Conservation (phyloP, 2,888 invertebrate species). For the Caenorhabditis becei region DNA sequence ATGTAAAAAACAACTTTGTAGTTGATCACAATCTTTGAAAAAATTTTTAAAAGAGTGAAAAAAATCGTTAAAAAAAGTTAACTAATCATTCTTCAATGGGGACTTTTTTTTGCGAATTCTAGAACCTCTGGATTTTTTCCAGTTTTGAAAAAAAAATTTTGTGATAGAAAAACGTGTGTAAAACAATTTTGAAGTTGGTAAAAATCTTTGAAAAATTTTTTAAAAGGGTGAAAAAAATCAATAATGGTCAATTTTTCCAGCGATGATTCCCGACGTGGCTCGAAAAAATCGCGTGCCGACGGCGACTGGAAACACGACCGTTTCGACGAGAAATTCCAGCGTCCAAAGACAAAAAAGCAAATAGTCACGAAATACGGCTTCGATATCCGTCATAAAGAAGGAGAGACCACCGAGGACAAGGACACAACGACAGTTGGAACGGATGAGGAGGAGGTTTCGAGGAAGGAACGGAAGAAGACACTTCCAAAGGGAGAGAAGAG, state of each 20-base stretch:
- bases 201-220: too few relatives aligned
- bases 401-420: constrained; percentile 26
- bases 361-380: constrained; percentile 62
- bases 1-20: too few relatives aligned
- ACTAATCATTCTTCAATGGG: too few relatives aligned
- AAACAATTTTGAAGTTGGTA: too few relatives aligned
- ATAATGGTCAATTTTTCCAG: not conserved
- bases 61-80: too few relatives aligned
- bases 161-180: too few relatives aligned
- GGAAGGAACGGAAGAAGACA: constrained; percentile 29
- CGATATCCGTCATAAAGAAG: constrained; percentile 59
- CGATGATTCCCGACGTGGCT: constrained; percentile 26
- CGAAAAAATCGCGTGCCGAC: constrained; percentile 55
- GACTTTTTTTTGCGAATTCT: too few relatives aligned
- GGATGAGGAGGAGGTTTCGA: constrained; percentile 1
- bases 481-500: constrained; percentile 18
- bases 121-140: too few relatives aligned
- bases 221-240: not conserved
- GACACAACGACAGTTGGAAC: constrained; percentile 45
- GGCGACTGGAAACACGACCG: constrained; percentile 62
- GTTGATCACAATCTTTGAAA: too few relatives aligned
- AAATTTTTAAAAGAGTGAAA: too few relatives aligned
- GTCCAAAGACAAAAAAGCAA: constrained; percentile 63
- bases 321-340: constrained; percentile 63
- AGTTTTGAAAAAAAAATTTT: too few relatives aligned